Conservation (phyloP, 2,888 invertebrate species). For the Lasioglossum leucozonium region DNA sequence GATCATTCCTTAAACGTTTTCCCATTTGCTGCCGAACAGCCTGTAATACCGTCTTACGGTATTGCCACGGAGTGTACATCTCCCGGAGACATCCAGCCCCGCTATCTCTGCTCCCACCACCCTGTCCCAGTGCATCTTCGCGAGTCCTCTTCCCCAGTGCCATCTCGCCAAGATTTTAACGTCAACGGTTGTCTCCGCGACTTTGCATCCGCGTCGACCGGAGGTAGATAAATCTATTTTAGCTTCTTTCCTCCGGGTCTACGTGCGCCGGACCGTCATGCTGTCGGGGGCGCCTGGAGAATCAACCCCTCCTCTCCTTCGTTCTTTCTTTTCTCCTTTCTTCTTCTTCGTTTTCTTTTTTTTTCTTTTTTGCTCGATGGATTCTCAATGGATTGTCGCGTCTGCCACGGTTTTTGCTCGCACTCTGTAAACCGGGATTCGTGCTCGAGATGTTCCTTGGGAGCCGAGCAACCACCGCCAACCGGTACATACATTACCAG, state of each 20-base stretch:
- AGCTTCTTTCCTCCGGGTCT: conserved; percentile 17
- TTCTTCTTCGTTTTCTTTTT: neutral
- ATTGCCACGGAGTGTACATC: neutral
- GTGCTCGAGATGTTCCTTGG: conserved; percentile 24
- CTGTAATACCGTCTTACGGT: neutral
- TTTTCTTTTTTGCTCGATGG: neutral
- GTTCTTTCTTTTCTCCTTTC: neutral
- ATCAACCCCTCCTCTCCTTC: neutral
- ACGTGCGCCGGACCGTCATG: conserved; percentile 4
- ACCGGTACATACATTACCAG: conserved; percentile 13
- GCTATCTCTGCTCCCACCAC: neutral
- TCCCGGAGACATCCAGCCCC: neutral
- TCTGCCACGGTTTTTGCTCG: conserved; percentile 5
- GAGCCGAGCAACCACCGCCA: neutral
- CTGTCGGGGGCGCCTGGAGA: neutral
- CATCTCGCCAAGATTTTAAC: conserved; percentile 51
- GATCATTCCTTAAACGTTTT: neutral
- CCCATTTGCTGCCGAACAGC: neutral
- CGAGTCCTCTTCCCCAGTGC: neutral
- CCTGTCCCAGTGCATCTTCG: conserved; percentile 2
- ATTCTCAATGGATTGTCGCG: conserved; percentile 43
- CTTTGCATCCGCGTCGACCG: conserved; percentile 27
- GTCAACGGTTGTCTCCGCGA: conserved; percentile 54
- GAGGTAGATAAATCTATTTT: conserved; percentile 54
- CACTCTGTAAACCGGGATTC: conserved; percentile 16